Conservation (phyloP, 2,888 invertebrate species). For the Meiosimyza platycephala region DNA sequence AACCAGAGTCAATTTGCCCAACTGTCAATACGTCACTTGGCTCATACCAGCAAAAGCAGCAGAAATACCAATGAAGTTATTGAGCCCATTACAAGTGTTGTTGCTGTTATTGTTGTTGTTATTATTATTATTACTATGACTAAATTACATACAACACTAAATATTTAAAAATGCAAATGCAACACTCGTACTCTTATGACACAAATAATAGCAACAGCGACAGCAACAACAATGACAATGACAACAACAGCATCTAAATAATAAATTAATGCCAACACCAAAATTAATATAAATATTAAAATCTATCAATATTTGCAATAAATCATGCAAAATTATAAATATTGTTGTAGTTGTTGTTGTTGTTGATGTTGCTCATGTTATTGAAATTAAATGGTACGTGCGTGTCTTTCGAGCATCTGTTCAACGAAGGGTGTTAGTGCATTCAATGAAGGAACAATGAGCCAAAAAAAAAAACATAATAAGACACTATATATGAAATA, state of each 20-base stretch:
- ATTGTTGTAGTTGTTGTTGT: background rate
- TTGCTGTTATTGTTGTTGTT: slow-evolving; percentile 22
- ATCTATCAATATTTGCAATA: slow-evolving; percentile 52
- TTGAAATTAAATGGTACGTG: background rate
- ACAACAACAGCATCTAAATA: slow-evolving; percentile 45
- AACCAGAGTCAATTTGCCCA: background rate
- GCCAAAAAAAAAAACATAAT: no score
- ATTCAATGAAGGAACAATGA: no score
- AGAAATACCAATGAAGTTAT: background rate
- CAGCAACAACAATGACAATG: no score
- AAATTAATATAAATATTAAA: slow-evolving; percentile 59
- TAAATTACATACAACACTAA: no score
- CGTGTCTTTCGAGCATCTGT: background rate
- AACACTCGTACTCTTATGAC: no score
- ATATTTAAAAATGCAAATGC: no score
- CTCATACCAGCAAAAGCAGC: background rate
- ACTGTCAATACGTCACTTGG: background rate
- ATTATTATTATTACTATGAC: no score
- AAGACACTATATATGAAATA: no score
- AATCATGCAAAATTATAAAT: slow-evolving; percentile 6
- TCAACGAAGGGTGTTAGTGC: no score
- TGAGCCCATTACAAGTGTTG: slow-evolving; percentile 33
- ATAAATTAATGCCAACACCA: slow-evolving; percentile 57
- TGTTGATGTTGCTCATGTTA: background rate
- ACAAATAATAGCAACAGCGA: no score